These are phyloP conservation scores for Typhlomys cinereus DNA, from an alignment of 2,113 vertebrate species.

Conservation along the genomic window DNA sequence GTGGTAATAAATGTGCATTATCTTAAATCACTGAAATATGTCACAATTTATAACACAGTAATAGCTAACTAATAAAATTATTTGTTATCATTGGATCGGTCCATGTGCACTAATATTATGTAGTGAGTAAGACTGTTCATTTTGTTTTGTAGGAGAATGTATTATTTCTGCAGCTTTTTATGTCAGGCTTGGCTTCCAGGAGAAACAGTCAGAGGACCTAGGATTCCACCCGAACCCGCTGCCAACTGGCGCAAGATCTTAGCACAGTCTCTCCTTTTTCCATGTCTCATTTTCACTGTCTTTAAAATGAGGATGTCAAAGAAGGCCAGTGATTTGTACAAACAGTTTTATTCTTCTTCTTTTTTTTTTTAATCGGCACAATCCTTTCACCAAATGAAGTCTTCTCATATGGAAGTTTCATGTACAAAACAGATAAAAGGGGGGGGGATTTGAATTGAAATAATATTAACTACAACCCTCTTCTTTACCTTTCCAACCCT, in stretches of 20 bases:
- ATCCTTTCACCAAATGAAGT: slow-evolving; percentile 7
- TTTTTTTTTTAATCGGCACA: background rate
- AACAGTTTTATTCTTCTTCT: background rate
- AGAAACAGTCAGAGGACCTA: slow-evolving; percentile 49
- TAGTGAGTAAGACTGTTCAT: background rate
- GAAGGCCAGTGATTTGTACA: slow-evolving; percentile 6
- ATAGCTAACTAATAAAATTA: background rate
- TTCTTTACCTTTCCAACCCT: background rate
- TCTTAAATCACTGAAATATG: background rate
- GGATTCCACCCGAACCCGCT: background rate
- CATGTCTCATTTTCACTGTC: slow-evolving; percentile 29
- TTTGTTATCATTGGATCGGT: background rate
- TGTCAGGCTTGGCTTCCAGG: slow-evolving; percentile 39
- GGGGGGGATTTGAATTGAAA: background rate
- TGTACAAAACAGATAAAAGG: slow-evolving; percentile 12
- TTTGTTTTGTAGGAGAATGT: slow-evolving; percentile 41
- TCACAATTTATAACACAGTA: background rate
- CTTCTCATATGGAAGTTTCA: background rate
- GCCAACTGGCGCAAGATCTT: slow-evolving; percentile 57
- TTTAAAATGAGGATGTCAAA: slow-evolving; percentile 55
- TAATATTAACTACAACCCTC: background rate
- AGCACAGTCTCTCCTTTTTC: slow-evolving; percentile 16
- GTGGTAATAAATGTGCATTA: background rate
- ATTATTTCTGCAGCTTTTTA: slow-evolving; percentile 44
- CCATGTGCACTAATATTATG: background rate